These are phyloP conservation scores for Pelecanoides urinatrix DNA, from an alignment of 2,113 vertebrate species.

Conservation along the genomic window DNA sequence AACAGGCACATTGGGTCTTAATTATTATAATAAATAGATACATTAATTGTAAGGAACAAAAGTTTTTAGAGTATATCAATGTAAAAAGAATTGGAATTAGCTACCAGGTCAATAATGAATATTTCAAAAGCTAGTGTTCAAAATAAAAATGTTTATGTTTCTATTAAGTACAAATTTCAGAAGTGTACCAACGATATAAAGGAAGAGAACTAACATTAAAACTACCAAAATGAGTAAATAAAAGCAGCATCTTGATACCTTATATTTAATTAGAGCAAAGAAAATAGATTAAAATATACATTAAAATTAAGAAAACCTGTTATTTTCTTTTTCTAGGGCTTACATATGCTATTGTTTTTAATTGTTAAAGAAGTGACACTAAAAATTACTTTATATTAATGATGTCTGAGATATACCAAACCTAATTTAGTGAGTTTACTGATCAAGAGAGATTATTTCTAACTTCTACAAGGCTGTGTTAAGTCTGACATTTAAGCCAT, in stretches of 20 bases:
- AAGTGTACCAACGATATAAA: constrained; percentile 28
- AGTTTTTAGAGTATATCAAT: constrained; percentile 59
- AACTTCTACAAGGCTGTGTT: background rate
- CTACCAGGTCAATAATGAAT: constrained; percentile 58
- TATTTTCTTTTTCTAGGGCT: background rate
- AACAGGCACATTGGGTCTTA: constrained; percentile 21
- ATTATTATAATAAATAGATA: constrained; percentile 48
- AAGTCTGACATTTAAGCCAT: background rate
- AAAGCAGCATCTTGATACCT: background rate
- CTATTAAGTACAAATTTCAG: constrained; percentile 49
- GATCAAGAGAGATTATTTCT: background rate
- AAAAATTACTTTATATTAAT: background rate
- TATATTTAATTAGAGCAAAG: background rate
- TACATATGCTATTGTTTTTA: background rate
- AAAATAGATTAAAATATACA: background rate
- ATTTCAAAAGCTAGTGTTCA: constrained; percentile 61
- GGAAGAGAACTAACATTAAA: constrained; percentile 25
- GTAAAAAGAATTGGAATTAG: constrained; percentile 43
- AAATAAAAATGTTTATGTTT: constrained; percentile 48
- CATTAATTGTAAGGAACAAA: constrained; percentile 24
- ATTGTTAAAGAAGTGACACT: background rate
- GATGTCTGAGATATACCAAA: background rate
- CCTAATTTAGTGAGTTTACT: background rate
- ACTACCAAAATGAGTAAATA: constrained; percentile 4
- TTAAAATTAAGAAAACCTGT: background rate